Conservation (phyloP, 2,797 vertebrate genomes). For the Enteromius anoplus region DNA sequence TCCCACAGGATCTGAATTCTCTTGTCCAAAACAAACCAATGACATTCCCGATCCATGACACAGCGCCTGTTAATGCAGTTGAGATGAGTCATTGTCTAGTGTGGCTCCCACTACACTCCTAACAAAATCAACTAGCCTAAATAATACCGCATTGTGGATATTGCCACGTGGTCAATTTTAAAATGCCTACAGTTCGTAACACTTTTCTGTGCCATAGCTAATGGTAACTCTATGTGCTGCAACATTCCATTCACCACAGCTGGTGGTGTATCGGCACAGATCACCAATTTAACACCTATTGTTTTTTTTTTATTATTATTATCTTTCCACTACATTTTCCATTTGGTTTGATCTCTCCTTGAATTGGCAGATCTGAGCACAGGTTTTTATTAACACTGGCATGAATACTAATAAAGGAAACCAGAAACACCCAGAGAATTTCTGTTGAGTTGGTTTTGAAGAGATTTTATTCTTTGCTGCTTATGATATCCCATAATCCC, state of each 20-base stretch:
- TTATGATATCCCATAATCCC: not conserved
- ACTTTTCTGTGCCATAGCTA: not conserved
- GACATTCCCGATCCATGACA: conserved; percentile 50
- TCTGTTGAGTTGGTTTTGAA: not conserved
- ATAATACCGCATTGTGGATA: conserved; percentile 35
- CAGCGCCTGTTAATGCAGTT: conserved; percentile 51
- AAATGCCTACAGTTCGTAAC: conserved; percentile 36
- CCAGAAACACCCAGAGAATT: not conserved
- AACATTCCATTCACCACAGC: not conserved
- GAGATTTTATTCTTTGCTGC: not conserved
- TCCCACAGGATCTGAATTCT: conserved; percentile 56
- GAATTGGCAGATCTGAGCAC: not conserved
- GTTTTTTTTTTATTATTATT: not conserved
- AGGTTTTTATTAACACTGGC: not conserved
- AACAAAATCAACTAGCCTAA: conserved; percentile 48
- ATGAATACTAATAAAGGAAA: not conserved
- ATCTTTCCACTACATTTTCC: not conserved
- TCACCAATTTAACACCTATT: not conserved
- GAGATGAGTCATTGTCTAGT: conserved; percentile 55
- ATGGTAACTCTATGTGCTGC: not conserved
- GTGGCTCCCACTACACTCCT: conserved; percentile 35
- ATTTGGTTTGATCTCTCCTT: not conserved
- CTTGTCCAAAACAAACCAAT: conserved; percentile 58
- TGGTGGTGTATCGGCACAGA: not conserved
- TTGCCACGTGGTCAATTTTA: conserved; percentile 7